A percentile compares a stretch with the other conserved stretches of the same genome.
Evolutionary conservation across 2,797 vertebrate genomes (phyloP).

Genomic region (Tinamus major): DNA sequence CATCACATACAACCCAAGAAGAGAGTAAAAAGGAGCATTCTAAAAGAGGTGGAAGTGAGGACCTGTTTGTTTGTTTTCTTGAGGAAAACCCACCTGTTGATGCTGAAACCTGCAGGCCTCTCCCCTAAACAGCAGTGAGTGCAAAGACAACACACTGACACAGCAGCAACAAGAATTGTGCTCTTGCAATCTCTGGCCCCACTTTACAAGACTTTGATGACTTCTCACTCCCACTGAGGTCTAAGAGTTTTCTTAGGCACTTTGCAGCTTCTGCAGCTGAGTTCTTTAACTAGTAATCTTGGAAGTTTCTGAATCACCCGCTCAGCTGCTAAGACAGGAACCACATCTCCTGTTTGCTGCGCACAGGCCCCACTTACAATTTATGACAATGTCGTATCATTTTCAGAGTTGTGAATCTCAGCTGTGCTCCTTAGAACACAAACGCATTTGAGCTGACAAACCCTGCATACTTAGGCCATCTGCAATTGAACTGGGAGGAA

Average conservation of each 20-base stretch:
- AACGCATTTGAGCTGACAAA: neutral
- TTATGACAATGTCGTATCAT: no score
- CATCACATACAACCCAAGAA: neutral
- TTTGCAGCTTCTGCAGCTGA: neutral
- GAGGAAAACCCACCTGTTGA: neutral
- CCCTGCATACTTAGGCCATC: neutral
- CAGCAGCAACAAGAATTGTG: neutral
- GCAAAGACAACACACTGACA: neutral
- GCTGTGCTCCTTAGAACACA: neutral
- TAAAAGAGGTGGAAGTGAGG: neutral
- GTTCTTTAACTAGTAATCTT: constrained; percentile 13
- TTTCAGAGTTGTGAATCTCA: no score
- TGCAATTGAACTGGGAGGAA: constrained; percentile 32
- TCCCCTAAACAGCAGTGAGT: neutral
- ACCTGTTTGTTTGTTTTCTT: neutral
- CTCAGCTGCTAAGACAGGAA: constrained; percentile 27
- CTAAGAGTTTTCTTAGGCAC: neutral
- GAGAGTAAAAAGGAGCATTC: neutral
- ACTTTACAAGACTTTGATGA: neutral
- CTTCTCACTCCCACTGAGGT: neutral
- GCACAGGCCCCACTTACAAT: neutral
- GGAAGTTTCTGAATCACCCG: constrained; percentile 39
- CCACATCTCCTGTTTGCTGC: neutral
- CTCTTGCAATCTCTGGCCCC: neutral
- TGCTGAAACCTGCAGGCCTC: neutral